phyloP scores from a whole-genome alignment of 2,888 invertebrate species.

The Lamellibrachia columna region DNA sequence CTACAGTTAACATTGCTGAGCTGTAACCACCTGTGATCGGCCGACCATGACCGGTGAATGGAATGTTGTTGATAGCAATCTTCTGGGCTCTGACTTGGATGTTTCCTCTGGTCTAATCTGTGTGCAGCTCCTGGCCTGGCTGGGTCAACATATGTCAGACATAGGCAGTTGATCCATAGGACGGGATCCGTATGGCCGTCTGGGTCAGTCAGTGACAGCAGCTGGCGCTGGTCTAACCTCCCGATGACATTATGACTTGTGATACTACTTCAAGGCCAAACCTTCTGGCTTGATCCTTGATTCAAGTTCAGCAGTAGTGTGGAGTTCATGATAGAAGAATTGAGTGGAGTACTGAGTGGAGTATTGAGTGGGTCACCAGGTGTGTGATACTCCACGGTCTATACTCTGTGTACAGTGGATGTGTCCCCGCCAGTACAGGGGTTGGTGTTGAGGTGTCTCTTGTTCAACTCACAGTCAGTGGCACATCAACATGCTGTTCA shows the following conservation, averaged over 20 bases:
- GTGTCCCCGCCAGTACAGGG: too few species aligned
- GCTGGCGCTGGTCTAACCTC: background rate
- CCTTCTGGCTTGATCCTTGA: background rate
- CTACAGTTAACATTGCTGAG: background rate
- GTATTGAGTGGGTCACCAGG: background rate
- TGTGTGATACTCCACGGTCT: too few species aligned
- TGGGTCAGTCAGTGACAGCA: too few species aligned
- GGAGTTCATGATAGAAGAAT: background rate
- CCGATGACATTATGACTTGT: background rate
- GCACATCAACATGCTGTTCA: background rate
- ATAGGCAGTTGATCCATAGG: too few species aligned
- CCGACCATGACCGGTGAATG: background rate
- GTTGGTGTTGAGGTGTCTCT: background rate
- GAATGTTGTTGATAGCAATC: slow-evolving; percentile 2
- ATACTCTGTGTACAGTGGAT: too few species aligned
- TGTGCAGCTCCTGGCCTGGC: background rate
- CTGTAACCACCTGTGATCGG: background rate
- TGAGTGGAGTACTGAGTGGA: background rate
- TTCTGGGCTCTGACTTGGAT: background rate
- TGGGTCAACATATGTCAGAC: background rate
- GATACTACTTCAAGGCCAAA: background rate
- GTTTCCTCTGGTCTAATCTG: background rate
- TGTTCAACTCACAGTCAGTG: background rate
- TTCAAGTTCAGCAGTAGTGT: background rate
- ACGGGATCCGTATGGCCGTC: too few species aligned